Evolutionary conservation across 92 coral and sea anemone genomes (phyloP).

Genomic region (Blastomussa wellsi): DNA sequence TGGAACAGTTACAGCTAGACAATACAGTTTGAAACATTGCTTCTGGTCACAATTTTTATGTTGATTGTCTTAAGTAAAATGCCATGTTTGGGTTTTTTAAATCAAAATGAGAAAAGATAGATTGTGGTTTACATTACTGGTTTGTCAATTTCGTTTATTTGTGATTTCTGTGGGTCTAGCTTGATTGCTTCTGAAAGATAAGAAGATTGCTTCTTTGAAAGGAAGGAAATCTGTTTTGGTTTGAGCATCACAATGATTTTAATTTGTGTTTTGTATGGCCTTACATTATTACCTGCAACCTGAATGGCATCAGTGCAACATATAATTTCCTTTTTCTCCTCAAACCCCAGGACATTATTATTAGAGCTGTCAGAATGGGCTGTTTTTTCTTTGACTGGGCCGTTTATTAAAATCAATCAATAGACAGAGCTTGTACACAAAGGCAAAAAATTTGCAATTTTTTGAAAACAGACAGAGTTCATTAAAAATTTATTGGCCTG

Average conservation of each 20-base stretch:
- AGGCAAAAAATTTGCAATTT: constrained; percentile 63
- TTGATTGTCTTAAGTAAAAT: constrained; percentile 1
- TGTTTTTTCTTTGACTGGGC: constrained; percentile 10
- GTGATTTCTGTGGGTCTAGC: constrained; percentile 4
- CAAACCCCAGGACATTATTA: constrained; percentile 36
- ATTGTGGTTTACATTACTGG: constrained; percentile 2
- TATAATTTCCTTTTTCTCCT: constrained; percentile 33
- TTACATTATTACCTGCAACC: not conserved
- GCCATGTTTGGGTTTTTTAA: constrained; percentile 28
- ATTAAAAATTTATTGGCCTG: constrained; percentile 71
- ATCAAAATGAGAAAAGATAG: constrained; percentile 3
- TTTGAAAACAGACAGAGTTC: constrained; percentile 66
- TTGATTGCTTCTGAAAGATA: not conserved
- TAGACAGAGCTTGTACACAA: constrained; percentile 27
- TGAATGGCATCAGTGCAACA: constrained; percentile 15
- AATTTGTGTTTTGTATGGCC: constrained; percentile 22
- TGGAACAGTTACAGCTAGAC: constrained; percentile 9
- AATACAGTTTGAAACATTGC: not conserved
- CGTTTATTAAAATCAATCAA: constrained; percentile 39
- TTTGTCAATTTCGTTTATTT: constrained; percentile 17
- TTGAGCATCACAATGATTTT: not conserved
- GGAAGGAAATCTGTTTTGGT: not conserved
- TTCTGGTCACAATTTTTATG: not conserved
- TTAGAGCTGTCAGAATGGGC: constrained; percentile 13
- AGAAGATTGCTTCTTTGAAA: constrained; percentile 15